Evolutionary conservation across 2,888 invertebrate genomes (phyloP).

Genomic region (Helobdella robusta): DNA sequence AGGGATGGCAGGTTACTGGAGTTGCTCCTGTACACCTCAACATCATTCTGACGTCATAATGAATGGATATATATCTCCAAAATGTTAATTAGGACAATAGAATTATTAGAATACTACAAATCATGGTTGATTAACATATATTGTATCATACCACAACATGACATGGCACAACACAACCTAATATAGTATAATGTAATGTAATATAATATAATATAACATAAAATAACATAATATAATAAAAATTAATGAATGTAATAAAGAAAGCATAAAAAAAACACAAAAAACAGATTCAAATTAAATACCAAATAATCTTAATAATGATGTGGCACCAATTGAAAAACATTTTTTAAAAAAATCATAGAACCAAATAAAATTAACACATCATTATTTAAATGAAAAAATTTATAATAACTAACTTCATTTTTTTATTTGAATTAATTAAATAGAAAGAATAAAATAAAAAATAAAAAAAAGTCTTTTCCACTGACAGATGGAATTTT

Average conservation of each 20-base stretch:
- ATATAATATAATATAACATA: too few species aligned
- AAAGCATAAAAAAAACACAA: neutral
- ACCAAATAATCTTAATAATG: too few species aligned
- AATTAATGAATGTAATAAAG: neutral
- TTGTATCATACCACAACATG: too few species aligned
- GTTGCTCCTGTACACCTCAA: constrained; percentile 93
- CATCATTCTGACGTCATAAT: constrained; percentile 40
- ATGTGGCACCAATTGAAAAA: too few species aligned
- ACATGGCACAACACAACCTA: too few species aligned
- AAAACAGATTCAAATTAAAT: neutral
- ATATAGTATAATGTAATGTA: too few species aligned
- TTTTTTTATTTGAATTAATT: neutral
- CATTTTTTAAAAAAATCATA: too few species aligned
- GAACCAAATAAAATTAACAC: too few species aligned
- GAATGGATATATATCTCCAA: neutral
- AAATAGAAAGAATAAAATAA: neutral
- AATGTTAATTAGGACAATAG: neutral
- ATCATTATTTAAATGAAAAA: too few species aligned
- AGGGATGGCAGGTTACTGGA: constrained; percentile 83
- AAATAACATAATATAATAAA: neutral
- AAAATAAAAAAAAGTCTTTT: neutral
- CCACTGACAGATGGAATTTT: neutral
- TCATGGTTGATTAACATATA: too few species aligned
- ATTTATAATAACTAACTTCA: neutral
- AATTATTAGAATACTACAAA: neutral